Base-by-base conservation (phyloP, 2,113 vertebrate genomes). In the Circaetus gallicus region DNA sequence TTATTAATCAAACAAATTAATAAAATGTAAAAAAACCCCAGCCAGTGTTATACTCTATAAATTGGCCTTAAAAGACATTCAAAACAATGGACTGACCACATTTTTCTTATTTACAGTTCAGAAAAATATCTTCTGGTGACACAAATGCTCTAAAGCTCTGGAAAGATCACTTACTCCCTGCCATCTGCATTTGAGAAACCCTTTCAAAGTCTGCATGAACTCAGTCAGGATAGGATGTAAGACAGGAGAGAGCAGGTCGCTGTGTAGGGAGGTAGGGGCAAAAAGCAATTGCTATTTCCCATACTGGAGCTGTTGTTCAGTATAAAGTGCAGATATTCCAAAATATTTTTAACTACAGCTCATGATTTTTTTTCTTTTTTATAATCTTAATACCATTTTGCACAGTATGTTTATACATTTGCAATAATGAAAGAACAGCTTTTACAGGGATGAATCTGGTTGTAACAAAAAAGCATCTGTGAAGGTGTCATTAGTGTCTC, bases 1-100 rank as follows among this genome's bases (percentile, higher is more conserved):
- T 94, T 94, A 97, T 97, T 95, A 50, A 90, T 42, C 26, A 77
- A 91, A 69, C 14, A 69, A 52, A 59, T 73, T 26, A 56, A 47
- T 25, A 70, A 79, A 85, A 72, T 55, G 16, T 72, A 47, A 19
- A 49, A 16, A 71, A 67, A 50, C 13, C 0, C 32, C 34, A 91
- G 14, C 5, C 43, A 95, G 11, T 55, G 14, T 40, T 74, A 55
- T 19, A 71, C 6, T 38, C 52, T 24, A 66, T 18, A 59, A 71
- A 83, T 20, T 66, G 3, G 11, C 65, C 43, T 82, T 82, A 76
- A 67, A 82, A 90, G 52, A 72, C 12, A 67, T 32, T 32, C 31
- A 82, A 58, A 80, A 72, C 24, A 91, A 90, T 24, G 32, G 38
- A 69, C 32, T 73, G 11, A 56, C 17, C 58, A 87, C 74, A 20